A percentile compares a stretch with the other conserved stretches of the same genome.
Evolutionary conservation across 1,140 invertebrate genomes (phyloP).

Genomic region (Stegodyphus dumicola): DNA sequence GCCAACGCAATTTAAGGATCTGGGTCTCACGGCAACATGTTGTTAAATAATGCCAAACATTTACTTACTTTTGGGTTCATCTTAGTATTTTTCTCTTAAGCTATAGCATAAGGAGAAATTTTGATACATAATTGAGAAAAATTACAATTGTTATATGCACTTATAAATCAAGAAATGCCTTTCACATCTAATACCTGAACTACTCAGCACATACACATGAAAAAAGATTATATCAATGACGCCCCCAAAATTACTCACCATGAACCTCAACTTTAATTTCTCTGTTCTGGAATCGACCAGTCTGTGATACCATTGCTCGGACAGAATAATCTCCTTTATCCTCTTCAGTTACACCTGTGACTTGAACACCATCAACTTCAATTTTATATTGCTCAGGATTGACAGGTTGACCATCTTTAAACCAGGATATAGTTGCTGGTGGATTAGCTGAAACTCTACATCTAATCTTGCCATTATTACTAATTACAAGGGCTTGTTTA

Average conservation of each 20-base stretch:
- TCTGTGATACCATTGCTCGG: slow-evolving; percentile 81
- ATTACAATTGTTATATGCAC: too few relatives aligned
- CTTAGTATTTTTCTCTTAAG: too few relatives aligned
- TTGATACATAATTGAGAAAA: too few relatives aligned
- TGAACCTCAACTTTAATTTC: slow-evolving; percentile 82
- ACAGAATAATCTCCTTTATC: slow-evolving; percentile 89
- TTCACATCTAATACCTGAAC: too few relatives aligned
- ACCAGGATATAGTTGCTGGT: slow-evolving; percentile 84
- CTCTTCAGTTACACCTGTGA: slow-evolving; percentile 80
- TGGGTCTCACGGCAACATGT: too few relatives aligned
- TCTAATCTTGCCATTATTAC: slow-evolving; percentile 78
- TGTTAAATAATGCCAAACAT: too few relatives aligned
- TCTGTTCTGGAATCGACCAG: slow-evolving; percentile 80
- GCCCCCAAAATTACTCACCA: slow-evolving; percentile 48
- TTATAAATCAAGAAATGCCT: too few relatives aligned
- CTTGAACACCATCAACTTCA: slow-evolving; percentile 80
- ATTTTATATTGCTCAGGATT: slow-evolving; percentile 76
- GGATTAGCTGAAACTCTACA: slow-evolving; percentile 88
- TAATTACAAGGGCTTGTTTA: slow-evolving; percentile 84
- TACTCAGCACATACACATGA: too few relatives aligned
- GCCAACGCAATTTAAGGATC: too few relatives aligned
- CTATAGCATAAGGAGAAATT: too few relatives aligned
- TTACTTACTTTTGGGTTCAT: too few relatives aligned
- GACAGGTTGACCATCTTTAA: slow-evolving; percentile 78
- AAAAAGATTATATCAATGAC: too few relatives aligned